phyloP scores from a whole-genome alignment of 2,888 invertebrate species.

The Drosophila tanythrix region DNA sequence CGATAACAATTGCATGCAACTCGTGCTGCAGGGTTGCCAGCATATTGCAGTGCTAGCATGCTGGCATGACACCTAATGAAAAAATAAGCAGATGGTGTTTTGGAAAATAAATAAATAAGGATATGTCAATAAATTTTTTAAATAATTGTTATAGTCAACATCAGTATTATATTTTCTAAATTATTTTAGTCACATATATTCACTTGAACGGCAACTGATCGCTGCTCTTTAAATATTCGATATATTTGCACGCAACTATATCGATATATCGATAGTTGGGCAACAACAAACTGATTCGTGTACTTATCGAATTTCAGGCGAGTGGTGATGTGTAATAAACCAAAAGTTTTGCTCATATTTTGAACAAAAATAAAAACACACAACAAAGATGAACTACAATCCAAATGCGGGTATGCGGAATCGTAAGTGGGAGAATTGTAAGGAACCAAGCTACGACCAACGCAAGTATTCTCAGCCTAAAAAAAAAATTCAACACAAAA shows the following conservation, averaged over 20 bases:
- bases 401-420: slow-evolving; percentile 83
- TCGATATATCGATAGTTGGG: slow-evolving; percentile 25
- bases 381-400: slow-evolving; percentile 82
- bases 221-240: slow-evolving; percentile 12
- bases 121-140: background rate
- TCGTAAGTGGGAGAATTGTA: slow-evolving; percentile 85
- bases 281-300: slow-evolving; percentile 20
- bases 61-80: slow-evolving; percentile 19
- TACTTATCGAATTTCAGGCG: slow-evolving; percentile 38
- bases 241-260: background rate
- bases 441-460: slow-evolving; percentile 80
- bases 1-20: slow-evolving; percentile 26
- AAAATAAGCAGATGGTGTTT: background rate
- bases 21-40: slow-evolving; percentile 10
- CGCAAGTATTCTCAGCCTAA: slow-evolving; percentile 70
- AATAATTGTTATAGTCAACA: background rate
- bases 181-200: background rate
- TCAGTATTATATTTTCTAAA: background rate
- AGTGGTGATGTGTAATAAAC: slow-evolving; percentile 71
- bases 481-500: slow-evolving; percentile 34
- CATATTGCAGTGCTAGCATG: background rate
- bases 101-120: background rate
- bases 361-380: slow-evolving; percentile 27
- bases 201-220: background rate
- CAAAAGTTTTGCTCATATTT: slow-evolving; percentile 53